Conservation (phyloP, 23 tunicate species). For the Phallusia fumigata region DNA sequence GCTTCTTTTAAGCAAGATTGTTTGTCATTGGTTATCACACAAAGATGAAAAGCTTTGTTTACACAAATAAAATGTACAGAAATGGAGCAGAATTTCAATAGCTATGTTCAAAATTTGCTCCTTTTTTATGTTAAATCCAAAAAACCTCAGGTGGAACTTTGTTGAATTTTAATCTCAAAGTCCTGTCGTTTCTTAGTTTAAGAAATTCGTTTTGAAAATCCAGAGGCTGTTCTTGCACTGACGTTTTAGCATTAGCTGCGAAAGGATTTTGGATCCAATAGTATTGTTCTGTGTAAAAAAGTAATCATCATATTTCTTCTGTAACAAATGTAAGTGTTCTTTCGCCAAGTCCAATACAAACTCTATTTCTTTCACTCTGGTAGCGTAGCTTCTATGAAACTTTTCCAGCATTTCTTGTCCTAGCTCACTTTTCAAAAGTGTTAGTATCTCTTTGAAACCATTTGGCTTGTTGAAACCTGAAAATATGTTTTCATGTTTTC, state of each 20-base stretch:
- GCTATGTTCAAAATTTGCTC: conserved; percentile 19
- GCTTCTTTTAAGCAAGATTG: neutral
- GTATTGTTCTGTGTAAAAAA: conserved; percentile 18
- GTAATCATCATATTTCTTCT: conserved; percentile 15
- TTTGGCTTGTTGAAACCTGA: conserved; percentile 18
- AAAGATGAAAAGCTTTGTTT: conserved; percentile 5
- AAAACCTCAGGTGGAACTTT: conserved; percentile 25
- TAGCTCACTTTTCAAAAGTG: conserved; percentile 19
- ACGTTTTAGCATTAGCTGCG: conserved; percentile 23
- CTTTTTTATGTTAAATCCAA: conserved; percentile 22
- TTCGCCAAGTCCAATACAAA: conserved; percentile 6
- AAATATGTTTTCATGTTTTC: conserved; percentile 12
- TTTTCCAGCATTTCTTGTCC: conserved; percentile 15
- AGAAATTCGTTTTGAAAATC: neutral
- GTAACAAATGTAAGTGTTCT: conserved; percentile 17
- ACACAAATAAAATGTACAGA: neutral
- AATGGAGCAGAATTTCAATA: no score
- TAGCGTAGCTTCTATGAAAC: conserved; percentile 1
- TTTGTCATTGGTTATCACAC: neutral
- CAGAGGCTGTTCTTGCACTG: conserved; percentile 9
- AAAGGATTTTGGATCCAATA: conserved; percentile 20
- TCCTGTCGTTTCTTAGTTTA: conserved; percentile 24
- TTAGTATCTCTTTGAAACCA: conserved; percentile 11
- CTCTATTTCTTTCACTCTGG: neutral
- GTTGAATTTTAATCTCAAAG: conserved; percentile 18